A percentile compares a stretch with the other conserved stretches of the same genome.
These are phyloP conservation scores for Scomberomorus guttatus DNA, from an alignment of 2,797 vertebrate genomes.

Conservation along the genomic window DNA sequence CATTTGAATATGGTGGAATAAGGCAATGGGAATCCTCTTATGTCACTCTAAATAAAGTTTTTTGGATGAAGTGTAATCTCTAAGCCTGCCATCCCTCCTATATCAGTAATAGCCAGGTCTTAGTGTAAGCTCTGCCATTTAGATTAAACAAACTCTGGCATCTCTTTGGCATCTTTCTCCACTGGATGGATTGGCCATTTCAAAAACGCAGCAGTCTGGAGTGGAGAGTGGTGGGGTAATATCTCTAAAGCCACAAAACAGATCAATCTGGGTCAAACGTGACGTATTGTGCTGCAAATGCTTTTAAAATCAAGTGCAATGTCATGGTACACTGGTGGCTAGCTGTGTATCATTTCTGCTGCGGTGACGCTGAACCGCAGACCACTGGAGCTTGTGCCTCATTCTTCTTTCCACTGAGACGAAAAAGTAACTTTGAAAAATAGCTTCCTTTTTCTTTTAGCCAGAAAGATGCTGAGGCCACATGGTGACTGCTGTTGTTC, in stretches of 20 bases:
- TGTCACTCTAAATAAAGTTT: slow-evolving; percentile 84
- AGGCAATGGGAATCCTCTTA: slow-evolving; percentile 80
- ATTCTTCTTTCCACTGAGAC: slow-evolving; percentile 17
- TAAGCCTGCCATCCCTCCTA: slow-evolving; percentile 75
- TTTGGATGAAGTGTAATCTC: slow-evolving; percentile 84
- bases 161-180: slow-evolving; percentile 66
- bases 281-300: slow-evolving; percentile 49
- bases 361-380: slow-evolving; percentile 21
- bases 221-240: slow-evolving; percentile 40
- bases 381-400: slow-evolving; percentile 3
- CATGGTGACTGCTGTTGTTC: slow-evolving; percentile 25
- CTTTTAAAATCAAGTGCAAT: slow-evolving; percentile 58
- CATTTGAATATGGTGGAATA: slow-evolving; percentile 65
- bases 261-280: slow-evolving; percentile 70
- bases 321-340: slow-evolving; percentile 21
- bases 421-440: slow-evolving; percentile 50
- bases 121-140: slow-evolving; percentile 81
- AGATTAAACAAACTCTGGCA: slow-evolving; percentile 83
- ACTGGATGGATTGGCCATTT: slow-evolving; percentile 67
- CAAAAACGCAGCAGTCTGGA: slow-evolving; percentile 37
- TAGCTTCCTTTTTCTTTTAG: slow-evolving; percentile 35
- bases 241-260: slow-evolving; percentile 66
- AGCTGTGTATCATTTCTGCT: slow-evolving; percentile 28
- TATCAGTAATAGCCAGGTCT: slow-evolving; percentile 82
- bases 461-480: slow-evolving; percentile 49